phyloP scores from a whole-genome alignment of 2,888 invertebrate species.

The Cheilosia urbana region DNA sequence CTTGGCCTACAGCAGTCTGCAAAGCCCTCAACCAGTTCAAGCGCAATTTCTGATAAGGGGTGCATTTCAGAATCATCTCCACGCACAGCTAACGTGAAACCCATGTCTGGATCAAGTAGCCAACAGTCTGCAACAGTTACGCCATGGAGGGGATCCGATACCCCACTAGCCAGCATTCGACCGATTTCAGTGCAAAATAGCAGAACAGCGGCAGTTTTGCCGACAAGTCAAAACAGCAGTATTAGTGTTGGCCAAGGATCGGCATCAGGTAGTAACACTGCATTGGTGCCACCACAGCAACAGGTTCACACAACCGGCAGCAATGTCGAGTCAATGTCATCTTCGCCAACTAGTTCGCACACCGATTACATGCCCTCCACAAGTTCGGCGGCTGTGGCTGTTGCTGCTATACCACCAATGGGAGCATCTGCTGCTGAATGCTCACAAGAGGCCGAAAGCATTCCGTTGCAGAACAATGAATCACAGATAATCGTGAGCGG shows the following conservation, averaged over 20 bases:
- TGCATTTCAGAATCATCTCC: conserved; percentile 85
- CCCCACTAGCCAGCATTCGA: conserved; percentile 95
- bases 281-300: conserved; percentile 86
- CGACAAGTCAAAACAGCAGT: conserved; percentile 86
- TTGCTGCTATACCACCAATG: conserved; percentile 89
- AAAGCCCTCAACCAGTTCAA: conserved; percentile 89
- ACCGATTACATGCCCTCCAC: conserved; percentile 95
- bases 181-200: conserved; percentile 92
- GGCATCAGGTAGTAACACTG: conserved; percentile 83
- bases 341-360: conserved; percentile 89
- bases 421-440: conserved; percentile 83
- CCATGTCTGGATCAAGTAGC: conserved; percentile 90
- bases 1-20: conserved; percentile 86
- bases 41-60: conserved; percentile 85
- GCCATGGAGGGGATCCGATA: conserved; percentile 91
- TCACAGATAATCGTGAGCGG: conserved; percentile 82
- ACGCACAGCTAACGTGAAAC: conserved; percentile 96
- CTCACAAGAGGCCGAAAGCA: conserved; percentile 84
- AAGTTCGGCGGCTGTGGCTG: conserved; percentile 87
- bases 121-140: conserved; percentile 85
- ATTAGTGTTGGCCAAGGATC: conserved; percentile 82
- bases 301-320: conserved; percentile 85
- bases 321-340: conserved; percentile 85
- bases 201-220: conserved; percentile 90
- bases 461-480: conserved; percentile 82